Evolutionary conservation across 1,140 invertebrate species (phyloP).

Genomic region (Halesus radiatus): DNA sequence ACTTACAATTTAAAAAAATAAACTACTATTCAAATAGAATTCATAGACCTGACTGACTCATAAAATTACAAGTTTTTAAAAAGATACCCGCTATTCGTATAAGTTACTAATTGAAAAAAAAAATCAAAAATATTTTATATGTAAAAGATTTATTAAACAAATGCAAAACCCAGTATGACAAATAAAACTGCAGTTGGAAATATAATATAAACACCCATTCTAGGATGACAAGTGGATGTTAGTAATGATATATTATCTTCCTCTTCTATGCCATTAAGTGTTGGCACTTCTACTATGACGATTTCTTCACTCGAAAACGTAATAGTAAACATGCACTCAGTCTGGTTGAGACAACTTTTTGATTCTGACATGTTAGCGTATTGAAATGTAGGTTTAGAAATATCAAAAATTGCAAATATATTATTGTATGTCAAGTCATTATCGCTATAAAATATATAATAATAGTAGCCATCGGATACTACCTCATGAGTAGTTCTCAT

Average conservation of each 20-base stretch:
- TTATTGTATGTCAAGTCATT: conserved; percentile 84
- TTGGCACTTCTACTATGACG: conserved; percentile 86
- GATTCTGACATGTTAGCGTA: conserved; percentile 80
- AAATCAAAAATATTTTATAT: too few relatives aligned
- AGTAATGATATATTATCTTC: conserved; percentile 77
- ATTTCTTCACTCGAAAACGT: conserved; percentile 79
- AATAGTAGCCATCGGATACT: conserved; percentile 83
- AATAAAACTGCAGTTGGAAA: conserved; percentile 83
- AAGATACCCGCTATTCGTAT: too few relatives aligned
- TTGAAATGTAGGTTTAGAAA: conserved; percentile 85
- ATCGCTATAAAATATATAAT: conserved; percentile 90
- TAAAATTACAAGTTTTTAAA: too few relatives aligned
- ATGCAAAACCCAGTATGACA: conserved; percentile 82
- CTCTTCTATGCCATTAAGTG: conserved; percentile 82
- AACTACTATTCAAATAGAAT: too few relatives aligned
- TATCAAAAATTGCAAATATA: conserved; percentile 86
- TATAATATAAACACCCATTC: conserved; percentile 82
- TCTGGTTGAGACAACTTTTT: conserved; percentile 80
- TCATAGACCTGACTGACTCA: too few relatives aligned
- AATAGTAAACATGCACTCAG: conserved; percentile 80
- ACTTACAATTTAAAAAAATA: too few relatives aligned
- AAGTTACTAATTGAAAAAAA: too few relatives aligned
- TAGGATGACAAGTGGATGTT: conserved; percentile 81
- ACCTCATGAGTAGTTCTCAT: conserved; percentile 79
- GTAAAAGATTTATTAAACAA: conserved; percentile 69